Base-by-base conservation (phyloP, 2,797 vertebrate species). In the Eulemur albifrons region DNA sequence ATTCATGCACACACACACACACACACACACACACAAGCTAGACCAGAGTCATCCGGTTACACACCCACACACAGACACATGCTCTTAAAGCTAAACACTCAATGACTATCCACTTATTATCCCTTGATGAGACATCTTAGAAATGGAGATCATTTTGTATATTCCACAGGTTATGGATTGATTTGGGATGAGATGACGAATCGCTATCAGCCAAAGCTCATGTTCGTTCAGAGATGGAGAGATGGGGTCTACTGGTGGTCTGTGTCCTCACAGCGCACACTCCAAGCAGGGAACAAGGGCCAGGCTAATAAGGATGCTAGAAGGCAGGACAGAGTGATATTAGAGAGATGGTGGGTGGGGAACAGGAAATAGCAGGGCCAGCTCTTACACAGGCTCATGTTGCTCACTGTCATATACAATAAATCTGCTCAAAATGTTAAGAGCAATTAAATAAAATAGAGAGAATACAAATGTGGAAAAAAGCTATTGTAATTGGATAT, bases 391-490 rank as follows among this genome's bases (percentile, higher is more conserved):
- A 75, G 94, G 93, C 97, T 97, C 97, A 90, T 84, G 93, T 97
- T 97, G 73, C 98, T 97, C 63, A 61, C 95, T 97, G 97, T 97
- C 97, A 84, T 88, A 83, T 86, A 96, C 76, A 94, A 98, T 97
- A 98, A 97, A 98, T 98, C 92, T 93, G 91, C 88, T 95, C 89
- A 94, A 95, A 95, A 97, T 81, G 87, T 97, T 98, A 88, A 97
- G 65, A 93, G 93, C 94, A 97, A 96, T 97, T 95, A 97, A 96
- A 96, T 95, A 95, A 95, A 95, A 90, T 88, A 85, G 85, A 96
- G 76, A 93, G 89, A 97, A 92, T 96, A 94, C 75, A 95, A 97
- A 79, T 63, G 10, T 67, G 15, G 50, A 84, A 97, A 88, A 89
- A 97, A 69, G 88, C 96, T 97, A 96, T 96, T 96, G 97, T 94